Evolutionary conservation across 2,888 invertebrate genomes (phyloP).

Genomic region (Dolichomitus sp.): DNA sequence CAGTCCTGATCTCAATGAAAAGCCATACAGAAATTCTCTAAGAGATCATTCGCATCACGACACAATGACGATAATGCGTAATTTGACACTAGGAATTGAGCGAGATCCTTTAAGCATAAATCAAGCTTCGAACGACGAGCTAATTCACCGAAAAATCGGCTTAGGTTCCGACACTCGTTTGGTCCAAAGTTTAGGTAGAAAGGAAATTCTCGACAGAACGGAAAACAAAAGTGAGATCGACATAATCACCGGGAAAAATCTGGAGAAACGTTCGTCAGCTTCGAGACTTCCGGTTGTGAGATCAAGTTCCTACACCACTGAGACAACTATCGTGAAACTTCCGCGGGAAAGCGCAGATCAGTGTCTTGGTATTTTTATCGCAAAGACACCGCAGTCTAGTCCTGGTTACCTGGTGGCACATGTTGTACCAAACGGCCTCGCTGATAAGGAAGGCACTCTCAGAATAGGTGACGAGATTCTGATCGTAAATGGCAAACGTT

Average conservation of each 20-base stretch:
- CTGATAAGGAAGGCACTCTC: slow-evolving; percentile 90
- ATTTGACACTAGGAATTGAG: slow-evolving; percentile 69
- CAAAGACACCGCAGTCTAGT: slow-evolving; percentile 88
- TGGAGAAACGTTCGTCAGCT: slow-evolving; percentile 7
- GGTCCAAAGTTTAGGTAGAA: slow-evolving; percentile 49
- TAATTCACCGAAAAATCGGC: slow-evolving; percentile 47
- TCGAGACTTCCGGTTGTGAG: slow-evolving; percentile 74
- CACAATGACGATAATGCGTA: slow-evolving; percentile 61
- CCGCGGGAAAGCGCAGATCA: slow-evolving; percentile 88
- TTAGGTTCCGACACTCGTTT: slow-evolving; percentile 37
- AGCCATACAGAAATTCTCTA: background rate
- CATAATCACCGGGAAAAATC: background rate
- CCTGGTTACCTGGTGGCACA: slow-evolving; percentile 91
- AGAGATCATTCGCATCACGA: slow-evolving; percentile 20
- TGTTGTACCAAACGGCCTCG: slow-evolving; percentile 90
- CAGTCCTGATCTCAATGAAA: slow-evolving; percentile 6
- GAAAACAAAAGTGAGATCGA: slow-evolving; percentile 39
- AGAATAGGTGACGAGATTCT: slow-evolving; percentile 91
- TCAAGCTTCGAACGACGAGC: slow-evolving; percentile 68
- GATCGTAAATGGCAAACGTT: slow-evolving; percentile 91
- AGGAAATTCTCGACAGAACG: slow-evolving; percentile 21
- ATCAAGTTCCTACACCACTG: slow-evolving; percentile 77
- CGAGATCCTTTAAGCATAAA: slow-evolving; percentile 66
- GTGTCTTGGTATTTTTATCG: slow-evolving; percentile 91
- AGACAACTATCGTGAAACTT: slow-evolving; percentile 87